Conservation (phyloP, 2,797 vertebrate genomes). For the Pristis pectinata region DNA sequence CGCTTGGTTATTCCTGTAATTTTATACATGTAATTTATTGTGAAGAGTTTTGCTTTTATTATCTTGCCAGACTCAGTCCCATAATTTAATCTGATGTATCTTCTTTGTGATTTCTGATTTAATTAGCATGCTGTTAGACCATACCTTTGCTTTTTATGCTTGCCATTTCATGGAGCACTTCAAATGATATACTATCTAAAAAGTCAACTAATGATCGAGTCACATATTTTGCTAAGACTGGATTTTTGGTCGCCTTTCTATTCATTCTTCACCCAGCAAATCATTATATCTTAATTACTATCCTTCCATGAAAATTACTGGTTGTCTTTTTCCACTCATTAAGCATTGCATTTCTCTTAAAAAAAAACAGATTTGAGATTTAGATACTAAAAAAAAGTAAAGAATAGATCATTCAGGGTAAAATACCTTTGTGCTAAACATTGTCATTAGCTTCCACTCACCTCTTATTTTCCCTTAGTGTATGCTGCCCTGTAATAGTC, state of each 20-base stretch:
- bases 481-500: constrained; percentile 2
- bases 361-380: constrained; percentile 31
- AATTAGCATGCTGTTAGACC: constrained; percentile 72
- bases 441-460: constrained; percentile 27
- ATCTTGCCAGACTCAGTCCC: constrained; percentile 63
- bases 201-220: constrained; percentile 78
- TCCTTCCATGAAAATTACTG: constrained; percentile 60
- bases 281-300: constrained; percentile 58
- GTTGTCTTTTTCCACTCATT: constrained; percentile 52
- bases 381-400: constrained; percentile 30
- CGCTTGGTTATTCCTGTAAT: constrained; percentile 50
- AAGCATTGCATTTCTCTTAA: constrained; percentile 16
- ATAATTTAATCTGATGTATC: constrained; percentile 59
- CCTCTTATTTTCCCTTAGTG: constrained; percentile 33
- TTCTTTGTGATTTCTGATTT: constrained; percentile 88
- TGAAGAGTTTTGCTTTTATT: constrained; percentile 70
- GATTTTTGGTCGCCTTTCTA: constrained; percentile 82
- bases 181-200: constrained; percentile 82
- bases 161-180: constrained; percentile 89
- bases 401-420: constrained; percentile 31
- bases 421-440: constrained; percentile 36
- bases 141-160: constrained; percentile 80
- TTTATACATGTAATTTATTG: constrained; percentile 85
- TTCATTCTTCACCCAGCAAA: constrained; percentile 74
- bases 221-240: constrained; percentile 81